Evolutionary conservation across 1,140 invertebrate species (phyloP).

Genomic region (Atta texana): DNA sequence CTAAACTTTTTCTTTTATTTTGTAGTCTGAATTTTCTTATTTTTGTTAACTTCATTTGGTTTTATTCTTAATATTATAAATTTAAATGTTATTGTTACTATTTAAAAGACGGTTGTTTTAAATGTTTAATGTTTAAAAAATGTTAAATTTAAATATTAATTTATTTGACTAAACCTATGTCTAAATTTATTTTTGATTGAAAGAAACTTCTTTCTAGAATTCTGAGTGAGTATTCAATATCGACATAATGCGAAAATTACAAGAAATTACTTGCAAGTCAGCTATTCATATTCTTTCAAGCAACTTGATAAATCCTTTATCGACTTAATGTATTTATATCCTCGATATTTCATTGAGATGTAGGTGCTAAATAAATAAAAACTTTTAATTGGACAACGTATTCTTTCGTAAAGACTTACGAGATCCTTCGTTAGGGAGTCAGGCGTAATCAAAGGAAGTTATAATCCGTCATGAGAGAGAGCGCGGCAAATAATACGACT

Average conservation of each 20-base stretch:
- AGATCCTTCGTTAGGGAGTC: slow-evolving; percentile 25
- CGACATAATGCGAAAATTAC: too few relatives aligned
- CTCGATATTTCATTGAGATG: slow-evolving; percentile 20
- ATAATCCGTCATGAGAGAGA: slow-evolving; percentile 46
- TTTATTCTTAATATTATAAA: background rate
- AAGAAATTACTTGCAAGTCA: slow-evolving; percentile 7
- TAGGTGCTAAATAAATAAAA: slow-evolving; percentile 55
- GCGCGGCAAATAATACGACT: slow-evolving; percentile 47
- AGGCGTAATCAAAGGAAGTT: slow-evolving; percentile 54
- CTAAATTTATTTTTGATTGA: background rate
- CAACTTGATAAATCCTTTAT: background rate
- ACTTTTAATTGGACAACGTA: slow-evolving; percentile 53
- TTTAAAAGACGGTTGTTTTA: too few relatives aligned
- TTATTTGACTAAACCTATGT: background rate
- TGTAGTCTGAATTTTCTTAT: background rate
- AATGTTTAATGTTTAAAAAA: background rate
- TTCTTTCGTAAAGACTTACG: slow-evolving; percentile 21
- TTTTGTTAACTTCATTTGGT: background rate
- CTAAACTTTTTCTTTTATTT: background rate
- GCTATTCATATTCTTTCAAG: background rate
- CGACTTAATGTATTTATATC: slow-evolving; percentile 2
- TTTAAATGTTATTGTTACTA: too few relatives aligned
- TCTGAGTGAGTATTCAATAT: background rate
- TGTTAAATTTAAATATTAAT: background rate
- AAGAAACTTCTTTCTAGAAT: background rate